Evolutionary conservation across 2,888 invertebrate genomes (phyloP), one percentile per base, ranked within the genome.

Genomic region (Dasypogon diadema): DNA sequence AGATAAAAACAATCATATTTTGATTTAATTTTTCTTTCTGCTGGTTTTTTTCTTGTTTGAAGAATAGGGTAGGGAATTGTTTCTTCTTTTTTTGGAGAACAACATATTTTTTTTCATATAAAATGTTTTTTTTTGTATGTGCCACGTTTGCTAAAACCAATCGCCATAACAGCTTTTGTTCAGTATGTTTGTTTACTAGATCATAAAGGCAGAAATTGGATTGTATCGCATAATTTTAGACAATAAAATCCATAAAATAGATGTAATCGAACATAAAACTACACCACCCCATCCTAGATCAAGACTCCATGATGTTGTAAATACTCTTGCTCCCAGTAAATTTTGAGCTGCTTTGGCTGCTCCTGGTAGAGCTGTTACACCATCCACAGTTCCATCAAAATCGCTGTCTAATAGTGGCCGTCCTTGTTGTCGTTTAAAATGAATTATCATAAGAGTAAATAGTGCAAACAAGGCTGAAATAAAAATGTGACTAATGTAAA

Each of bases 221-320:
- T 93, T 94, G 85, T 94, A 95, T 82, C 96, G 89, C 93, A 97
- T 94, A 81, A 96, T 94, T 87, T 96, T 95, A 21, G 95, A 95
- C 14, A 97, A 88, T 72, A 95, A 86, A 79, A 96, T 94, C 96
- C 96, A 97, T 10, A 96, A 87, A 16, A 94, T 88, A 0, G 94
- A 93, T 0, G 96, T 93, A 70, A 94, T 90, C 1, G 93, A 91
- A 80, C 95, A 95, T 0, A 96, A 86, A 4, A 91, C 92, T 0
- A 96, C 95, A 1, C 95, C 95, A 1, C 92, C 93, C 94, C 96
- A 96, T 77, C 92, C 96, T 55, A 93, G 89, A 79, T 94, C 93
- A 77, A 94, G 87, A 37, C 94, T 94, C 94, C 94, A 95, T 0
- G 94, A 92, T 1, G 93, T 92, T 34, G 89, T 89, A 86, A 94